Conservation (phyloP, 2,888 invertebrate species). For the Phlogophora meticulosa region DNA sequence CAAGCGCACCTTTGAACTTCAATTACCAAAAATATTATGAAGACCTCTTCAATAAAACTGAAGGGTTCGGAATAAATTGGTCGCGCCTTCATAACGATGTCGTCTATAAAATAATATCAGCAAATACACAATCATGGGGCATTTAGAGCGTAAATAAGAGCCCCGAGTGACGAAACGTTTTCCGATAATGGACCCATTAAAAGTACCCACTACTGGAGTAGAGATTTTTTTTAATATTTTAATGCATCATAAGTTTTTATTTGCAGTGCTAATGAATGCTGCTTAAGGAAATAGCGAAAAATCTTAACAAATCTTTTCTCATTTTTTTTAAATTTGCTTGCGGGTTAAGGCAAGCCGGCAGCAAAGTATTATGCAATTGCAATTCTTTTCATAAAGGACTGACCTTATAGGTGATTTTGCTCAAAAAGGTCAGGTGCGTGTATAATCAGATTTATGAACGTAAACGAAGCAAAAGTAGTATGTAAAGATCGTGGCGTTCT, state of each 20-base stretch:
- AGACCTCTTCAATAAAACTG: constrained; percentile 18
- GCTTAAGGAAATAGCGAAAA: not conserved
- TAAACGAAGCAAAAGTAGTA: no score
- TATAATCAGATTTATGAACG: no score
- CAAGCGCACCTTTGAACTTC: no score
- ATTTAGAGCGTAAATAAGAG: constrained; percentile 72
- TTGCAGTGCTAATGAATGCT: constrained; percentile 23
- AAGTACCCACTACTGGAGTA: constrained; percentile 58
- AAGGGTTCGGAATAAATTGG: constrained; percentile 27
- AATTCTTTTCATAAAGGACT: no score
- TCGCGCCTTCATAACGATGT: constrained; percentile 33
- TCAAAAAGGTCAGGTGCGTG: no score
- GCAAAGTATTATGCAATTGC: no score
- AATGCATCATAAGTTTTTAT: constrained; percentile 51
- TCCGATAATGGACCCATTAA: constrained; percentile 75
- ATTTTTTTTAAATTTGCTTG: no score
- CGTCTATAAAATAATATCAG: constrained; percentile 46
- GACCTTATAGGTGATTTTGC: no score
- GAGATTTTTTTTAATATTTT: constrained; percentile 45
- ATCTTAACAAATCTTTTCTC: not conserved
- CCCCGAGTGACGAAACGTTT: constrained; percentile 74
- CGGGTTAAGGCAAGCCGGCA: not conserved
- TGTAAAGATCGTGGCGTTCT: no score
- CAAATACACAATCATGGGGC: constrained; percentile 66
- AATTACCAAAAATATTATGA: not conserved